Evolutionary conservation across 92 coral and sea anemone genomes (phyloP), one percentile per base, ranked within the genome.

Genomic region (Muricea muricata): DNA sequence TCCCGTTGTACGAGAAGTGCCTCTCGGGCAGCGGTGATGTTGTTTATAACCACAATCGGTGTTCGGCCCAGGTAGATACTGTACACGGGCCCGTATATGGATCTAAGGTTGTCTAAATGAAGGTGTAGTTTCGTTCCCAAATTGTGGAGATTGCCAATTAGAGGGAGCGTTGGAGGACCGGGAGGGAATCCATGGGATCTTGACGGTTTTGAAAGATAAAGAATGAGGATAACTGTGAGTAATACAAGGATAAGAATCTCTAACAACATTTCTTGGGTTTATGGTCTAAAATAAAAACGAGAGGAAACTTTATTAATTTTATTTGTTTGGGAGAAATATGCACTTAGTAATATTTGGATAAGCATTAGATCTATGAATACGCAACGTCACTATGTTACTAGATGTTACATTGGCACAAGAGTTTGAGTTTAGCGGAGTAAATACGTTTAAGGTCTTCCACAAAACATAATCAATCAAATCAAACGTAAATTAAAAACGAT

Each of bases 71-170:
- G 94, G 52, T 90, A 85, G 26, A 97, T 89, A 18, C 99, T 95
- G 81, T 90, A 92, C 6, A 97, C 83, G 13, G 94, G 92, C 21
- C 99, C 99, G 77, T 90, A 93, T 71, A 56, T 93, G 32, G 86
- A 81, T 35, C 94, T 91, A 31, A 97, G 92, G 47, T 88, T 46
- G 73, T 95, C 93, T 29, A 97, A 89, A 33, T 97, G 90, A 34
- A 86, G 89, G 82, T 97, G 99, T 14, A 97, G 94, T 39, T 84
- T 88, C 42, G 89, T 85, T 20, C 99, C 98, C 93, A 97, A 89
- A 42, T 97, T 90, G 7, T 93, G 91, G 92, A 97, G 90, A 89
- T 97, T 97, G n/a, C 99, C 99, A 39, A 97, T 91, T 41, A 97
- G 86, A 11, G 99, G 99, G 31, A 97, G 90, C 32, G 99, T 95